Base-by-base conservation (phyloP, 2,888 invertebrate species). In the Hydrotaea cyrtoneurina region DNA sequence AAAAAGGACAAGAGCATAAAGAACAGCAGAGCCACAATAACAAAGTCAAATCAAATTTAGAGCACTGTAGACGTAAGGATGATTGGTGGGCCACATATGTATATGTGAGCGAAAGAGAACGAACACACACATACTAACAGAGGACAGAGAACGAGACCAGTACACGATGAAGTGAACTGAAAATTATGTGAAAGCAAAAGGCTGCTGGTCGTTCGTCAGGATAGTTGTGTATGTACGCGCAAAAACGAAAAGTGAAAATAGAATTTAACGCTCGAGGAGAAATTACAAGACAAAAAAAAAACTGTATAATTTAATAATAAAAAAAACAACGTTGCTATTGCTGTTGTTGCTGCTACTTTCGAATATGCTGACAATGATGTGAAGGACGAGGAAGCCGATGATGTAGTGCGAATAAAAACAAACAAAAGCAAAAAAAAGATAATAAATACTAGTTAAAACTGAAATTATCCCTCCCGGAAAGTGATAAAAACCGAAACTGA, bases 181-280 rank as follows among this genome's bases (percentile, higher is more conserved):
- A 69, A 46, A 46, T 69, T 66, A 82, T 57, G 46, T 79, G 77
- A 79, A 87, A 77, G 82, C 89, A 90, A 90, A 87, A 81, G 89
- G 89, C 88, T 88, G 89, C 88, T 89, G 90, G 91, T 89, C 90
- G 90, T 90, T 89, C 89, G 90, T 85, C 86, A 87, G 90, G 87
- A 87, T 88, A 89, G 88, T 82, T 85, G 82, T 80, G 66, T 55
- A 57, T 69, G 79, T 74, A 72, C 77, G 86, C 84, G 66, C 50
- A 53, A 36, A 55, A 77, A 62, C 43, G 64, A 46, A 62, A 64
- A 62, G 62, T 31, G 26, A 75, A 26, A 50, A 13, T 36, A 21
- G 55, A 73, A 73, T 50, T 26, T 21, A 55, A 75, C 26, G 75
- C 57, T 59, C 64, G 62, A 46, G 46, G 69, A 85, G 76, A 78